These are phyloP conservation scores for Drosophila siamana DNA, from an alignment of 2,888 invertebrate genomes.

Conservation along the genomic window DNA sequence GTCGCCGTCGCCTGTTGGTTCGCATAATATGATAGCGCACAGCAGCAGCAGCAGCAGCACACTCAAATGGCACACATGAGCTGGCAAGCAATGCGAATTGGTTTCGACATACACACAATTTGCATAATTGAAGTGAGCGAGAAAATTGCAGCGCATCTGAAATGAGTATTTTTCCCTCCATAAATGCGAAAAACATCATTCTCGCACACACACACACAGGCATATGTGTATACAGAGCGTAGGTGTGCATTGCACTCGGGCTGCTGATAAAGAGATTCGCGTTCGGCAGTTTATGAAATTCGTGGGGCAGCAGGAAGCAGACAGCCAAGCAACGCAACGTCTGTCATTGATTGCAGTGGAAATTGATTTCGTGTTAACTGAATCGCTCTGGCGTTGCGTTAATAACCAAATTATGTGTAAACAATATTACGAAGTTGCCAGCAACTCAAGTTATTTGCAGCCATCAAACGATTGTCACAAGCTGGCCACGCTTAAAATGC, in stretches of 20 bases:
- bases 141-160: constrained; percentile 75
- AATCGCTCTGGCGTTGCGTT: constrained; percentile 42
- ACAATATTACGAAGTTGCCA: constrained; percentile 32
- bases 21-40: constrained; percentile 51
- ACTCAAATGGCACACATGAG: constrained; percentile 35
- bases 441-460: constrained; percentile 4
- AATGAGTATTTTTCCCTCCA: constrained; percentile 68
- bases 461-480: neutral
- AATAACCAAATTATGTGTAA: constrained; percentile 67
- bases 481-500: constrained; percentile 14
- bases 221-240: neutral
- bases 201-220: constrained; percentile 5
- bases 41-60: constrained; percentile 5
- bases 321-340: constrained; percentile 40
- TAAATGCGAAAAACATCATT: constrained; percentile 58
- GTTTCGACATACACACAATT: constrained; percentile 74
- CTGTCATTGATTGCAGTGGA: constrained; percentile 62
- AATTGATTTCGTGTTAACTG: constrained; percentile 67
- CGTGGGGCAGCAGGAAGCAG: constrained; percentile 18
- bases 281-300: constrained; percentile 40
- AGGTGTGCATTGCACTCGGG: constrained; percentile 40
- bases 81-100: constrained; percentile 69
- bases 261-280: constrained; percentile 51
- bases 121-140: constrained; percentile 78
- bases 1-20: constrained; percentile 30